Conservation (phyloP, 2,113 vertebrate genomes). For the Semicossyphus pulcher region DNA sequence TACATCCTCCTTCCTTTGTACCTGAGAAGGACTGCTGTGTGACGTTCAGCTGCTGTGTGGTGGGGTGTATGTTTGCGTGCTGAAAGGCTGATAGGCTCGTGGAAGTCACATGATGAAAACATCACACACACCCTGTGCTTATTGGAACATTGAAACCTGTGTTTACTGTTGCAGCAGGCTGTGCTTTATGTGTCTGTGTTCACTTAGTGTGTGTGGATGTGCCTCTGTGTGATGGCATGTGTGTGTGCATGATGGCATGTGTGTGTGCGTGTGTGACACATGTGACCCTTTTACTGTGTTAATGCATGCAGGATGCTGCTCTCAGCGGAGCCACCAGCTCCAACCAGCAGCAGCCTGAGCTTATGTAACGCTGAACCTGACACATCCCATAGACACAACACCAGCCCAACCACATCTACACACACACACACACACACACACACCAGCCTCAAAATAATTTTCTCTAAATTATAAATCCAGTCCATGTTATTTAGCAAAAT, state of each 20-base stretch:
- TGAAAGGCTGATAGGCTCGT: conserved; percentile 19
- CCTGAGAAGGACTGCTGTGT: background rate
- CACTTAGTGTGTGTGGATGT: background rate
- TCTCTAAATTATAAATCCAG: background rate
- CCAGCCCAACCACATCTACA: background rate
- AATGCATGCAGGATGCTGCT: conserved; percentile 7
- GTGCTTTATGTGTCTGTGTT: background rate
- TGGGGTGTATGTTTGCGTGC: background rate
- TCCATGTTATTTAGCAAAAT: background rate
- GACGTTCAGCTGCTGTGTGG: background rate
- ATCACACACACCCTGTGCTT: conserved; percentile 4
- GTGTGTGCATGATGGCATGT: background rate
- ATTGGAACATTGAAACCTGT: background rate
- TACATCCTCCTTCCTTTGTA: background rate
- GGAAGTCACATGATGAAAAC: conserved; percentile 28
- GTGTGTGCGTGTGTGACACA: background rate
- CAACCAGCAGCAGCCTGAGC: conserved; percentile 9
- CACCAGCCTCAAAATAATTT: too few relatives aligned
- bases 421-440: background rate
- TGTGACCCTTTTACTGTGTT: conserved; percentile 4
- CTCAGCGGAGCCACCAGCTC: background rate
- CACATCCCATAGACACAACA: background rate
- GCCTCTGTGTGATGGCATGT: background rate
- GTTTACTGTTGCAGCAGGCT: background rate
- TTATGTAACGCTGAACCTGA: conserved; percentile 36